A percentile compares a stretch with the other conserved stretches of the same genome.
These are phyloP conservation scores for Pogonomyrmex barbatus DNA, from an alignment of 1,140 invertebrate genomes.

Conservation along the genomic window DNA sequence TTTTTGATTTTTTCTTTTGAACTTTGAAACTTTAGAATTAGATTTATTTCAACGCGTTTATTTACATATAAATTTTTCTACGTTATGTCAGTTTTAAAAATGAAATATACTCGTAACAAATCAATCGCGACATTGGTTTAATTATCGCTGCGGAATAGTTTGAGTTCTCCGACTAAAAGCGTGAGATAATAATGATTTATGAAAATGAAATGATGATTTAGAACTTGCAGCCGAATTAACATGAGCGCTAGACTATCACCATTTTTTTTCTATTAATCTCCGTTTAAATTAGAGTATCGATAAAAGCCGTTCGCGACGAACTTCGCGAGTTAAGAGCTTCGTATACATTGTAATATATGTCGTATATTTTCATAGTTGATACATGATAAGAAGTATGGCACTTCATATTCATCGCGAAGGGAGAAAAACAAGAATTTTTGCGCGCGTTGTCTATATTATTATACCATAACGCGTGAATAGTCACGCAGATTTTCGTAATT, in stretches of 20 bases:
- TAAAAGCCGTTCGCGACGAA: neutral
- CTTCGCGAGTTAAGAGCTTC: neutral
- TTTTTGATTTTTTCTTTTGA: neutral
- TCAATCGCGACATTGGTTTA: conserved; percentile 2
- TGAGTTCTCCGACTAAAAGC: neutral
- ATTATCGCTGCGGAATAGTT: conserved; percentile 4
- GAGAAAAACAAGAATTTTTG: conserved; percentile 43
- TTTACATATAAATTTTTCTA: conserved; percentile 10
- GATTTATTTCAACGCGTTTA: neutral
- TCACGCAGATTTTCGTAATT: neutral
- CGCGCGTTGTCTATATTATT: neutral
- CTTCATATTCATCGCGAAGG: conserved; percentile 81
- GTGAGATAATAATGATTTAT: neutral
- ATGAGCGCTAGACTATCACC: conserved; percentile 41
- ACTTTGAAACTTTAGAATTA: neutral
- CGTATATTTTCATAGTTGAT: neutral
- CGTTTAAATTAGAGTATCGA: neutral
- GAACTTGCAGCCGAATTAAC: conserved; percentile 53
- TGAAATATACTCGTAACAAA: neutral
- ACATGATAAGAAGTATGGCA: conserved; percentile 79
- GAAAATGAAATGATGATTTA: conserved; percentile 15
- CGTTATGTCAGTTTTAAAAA: neutral
- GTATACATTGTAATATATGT: neutral
- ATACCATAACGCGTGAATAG: neutral
- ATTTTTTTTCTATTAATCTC: conserved; percentile 61